These are phyloP conservation scores for Patiria pectinifera DNA, from an alignment of 53 echinoderm and acorn worm species.

Conservation along the genomic window DNA sequence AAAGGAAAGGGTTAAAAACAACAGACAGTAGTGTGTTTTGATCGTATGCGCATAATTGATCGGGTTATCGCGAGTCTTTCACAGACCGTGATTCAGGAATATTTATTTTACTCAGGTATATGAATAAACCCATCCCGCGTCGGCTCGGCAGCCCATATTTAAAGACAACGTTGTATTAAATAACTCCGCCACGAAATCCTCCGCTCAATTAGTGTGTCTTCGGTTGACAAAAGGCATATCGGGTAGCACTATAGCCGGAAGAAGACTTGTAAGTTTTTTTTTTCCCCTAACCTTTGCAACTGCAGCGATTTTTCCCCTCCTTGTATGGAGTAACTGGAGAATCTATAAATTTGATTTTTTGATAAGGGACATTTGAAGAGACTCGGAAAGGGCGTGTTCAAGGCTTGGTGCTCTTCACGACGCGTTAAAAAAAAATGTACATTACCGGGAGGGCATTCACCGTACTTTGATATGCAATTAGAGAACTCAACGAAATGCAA, in stretches of 20 bases:
- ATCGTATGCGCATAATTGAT: not conserved
- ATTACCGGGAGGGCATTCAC: not conserved
- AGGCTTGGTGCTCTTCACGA: not conserved
- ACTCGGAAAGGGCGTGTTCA: not conserved
- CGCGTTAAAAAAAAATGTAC: not conserved
- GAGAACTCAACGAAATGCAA: not conserved
- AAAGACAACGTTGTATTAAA: not conserved
- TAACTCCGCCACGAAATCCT: not conserved
- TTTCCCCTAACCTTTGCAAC: no score
- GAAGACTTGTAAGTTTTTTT: not conserved
- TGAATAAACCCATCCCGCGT: no score
- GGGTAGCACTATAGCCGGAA: not conserved
- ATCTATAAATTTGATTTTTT: conserved; percentile 32
- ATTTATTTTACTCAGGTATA: no score
- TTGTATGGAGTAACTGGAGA: not conserved
- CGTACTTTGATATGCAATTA: not conserved
- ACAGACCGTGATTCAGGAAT: not conserved
- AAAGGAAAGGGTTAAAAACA: not conserved
- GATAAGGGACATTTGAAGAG: not conserved
- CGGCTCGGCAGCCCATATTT: not conserved
- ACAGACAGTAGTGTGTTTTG: not conserved
- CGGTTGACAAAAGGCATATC: not conserved
- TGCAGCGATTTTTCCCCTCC: not conserved
- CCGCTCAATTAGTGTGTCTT: conserved; percentile 11
- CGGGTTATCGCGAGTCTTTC: not conserved